Percentiles rank a stretch among this genome's conserved stretches.
phyloP scores from a whole-genome alignment of 2,113 vertebrate genomes.

The Chrysemys picta region DNA sequence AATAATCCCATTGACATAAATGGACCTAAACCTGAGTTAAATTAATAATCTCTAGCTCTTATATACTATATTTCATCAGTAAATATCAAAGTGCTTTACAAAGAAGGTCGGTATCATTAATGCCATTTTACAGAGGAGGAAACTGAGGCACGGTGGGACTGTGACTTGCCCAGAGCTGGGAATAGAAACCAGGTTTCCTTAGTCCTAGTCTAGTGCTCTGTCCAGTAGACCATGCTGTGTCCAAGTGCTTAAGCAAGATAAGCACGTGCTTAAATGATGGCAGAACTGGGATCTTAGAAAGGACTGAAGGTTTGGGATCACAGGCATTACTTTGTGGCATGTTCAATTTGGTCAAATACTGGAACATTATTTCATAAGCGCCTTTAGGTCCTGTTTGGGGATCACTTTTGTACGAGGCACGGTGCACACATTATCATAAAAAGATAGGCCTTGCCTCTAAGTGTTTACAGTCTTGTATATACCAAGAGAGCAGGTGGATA shows the following conservation, averaged over 20 bases:
- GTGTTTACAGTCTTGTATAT: neutral
- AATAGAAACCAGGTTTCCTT: neutral
- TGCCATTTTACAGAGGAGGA: neutral
- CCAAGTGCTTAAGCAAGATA: neutral
- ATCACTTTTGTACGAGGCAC: neutral
- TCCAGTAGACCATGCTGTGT: neutral
- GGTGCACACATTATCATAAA: neutral
- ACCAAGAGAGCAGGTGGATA: neutral
- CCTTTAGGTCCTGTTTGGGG: neutral
- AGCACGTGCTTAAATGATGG: neutral
- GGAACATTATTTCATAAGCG: neutral
- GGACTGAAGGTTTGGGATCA: neutral
- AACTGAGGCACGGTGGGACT: neutral
- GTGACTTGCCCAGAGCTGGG: neutral
- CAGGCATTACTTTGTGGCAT: neutral
- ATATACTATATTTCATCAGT: neutral
- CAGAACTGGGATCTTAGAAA: neutral
- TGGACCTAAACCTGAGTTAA: neutral
- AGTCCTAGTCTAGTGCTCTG: neutral
- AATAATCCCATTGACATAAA: neutral
- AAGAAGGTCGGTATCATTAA: neutral
- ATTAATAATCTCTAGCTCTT: neutral
- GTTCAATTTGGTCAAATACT: neutral
- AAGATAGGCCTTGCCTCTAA: neutral
- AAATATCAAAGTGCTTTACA: neutral